A percentile compares a stretch with the other conserved stretches of the same genome.
Conservation (phyloP, 53 echinoderm and acorn worm genomes). For the Arbacia lixula region DNA sequence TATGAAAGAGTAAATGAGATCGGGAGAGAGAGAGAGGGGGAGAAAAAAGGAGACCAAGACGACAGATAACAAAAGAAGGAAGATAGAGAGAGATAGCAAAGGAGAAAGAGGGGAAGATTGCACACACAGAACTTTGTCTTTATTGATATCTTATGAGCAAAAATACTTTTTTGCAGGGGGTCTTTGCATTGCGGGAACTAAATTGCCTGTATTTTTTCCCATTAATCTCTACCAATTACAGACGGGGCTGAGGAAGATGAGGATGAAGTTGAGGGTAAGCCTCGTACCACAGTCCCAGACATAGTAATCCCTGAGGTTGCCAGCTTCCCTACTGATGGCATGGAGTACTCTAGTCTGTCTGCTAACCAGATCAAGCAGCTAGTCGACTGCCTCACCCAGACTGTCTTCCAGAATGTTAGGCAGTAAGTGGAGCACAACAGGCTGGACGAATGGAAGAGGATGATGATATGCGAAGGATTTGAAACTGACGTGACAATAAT, state of each 20-base stretch:
- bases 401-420: constrained; percentile 93
- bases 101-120: background rate
- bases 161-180: too few relatives aligned
- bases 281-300: constrained; percentile 67
- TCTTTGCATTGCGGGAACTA: too few relatives aligned
- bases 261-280: constrained; percentile 17
- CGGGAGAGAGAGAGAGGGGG: background rate
- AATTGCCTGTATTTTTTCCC: too few relatives aligned
- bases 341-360: constrained; percentile 90
- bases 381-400: constrained; percentile 93
- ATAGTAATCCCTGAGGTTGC: constrained; percentile 75
- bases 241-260: constrained; percentile 21
- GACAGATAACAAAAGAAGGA: background rate
- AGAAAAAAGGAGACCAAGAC: background rate
- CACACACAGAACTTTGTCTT: too few relatives aligned
- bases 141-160: too few relatives aligned
- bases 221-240: too few relatives aligned
- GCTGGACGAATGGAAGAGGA: too few relatives aligned
- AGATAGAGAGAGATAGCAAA: background rate
- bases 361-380: constrained; percentile 96
- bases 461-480: too few relatives aligned
- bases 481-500: too few relatives aligned
- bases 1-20: background rate
- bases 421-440: constrained; percentile 82
- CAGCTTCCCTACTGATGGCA: constrained; percentile 76